These are phyloP conservation scores for Mechanitis mazaeus DNA, from an alignment of 2,888 invertebrate genomes.

Conservation along the genomic window DNA sequence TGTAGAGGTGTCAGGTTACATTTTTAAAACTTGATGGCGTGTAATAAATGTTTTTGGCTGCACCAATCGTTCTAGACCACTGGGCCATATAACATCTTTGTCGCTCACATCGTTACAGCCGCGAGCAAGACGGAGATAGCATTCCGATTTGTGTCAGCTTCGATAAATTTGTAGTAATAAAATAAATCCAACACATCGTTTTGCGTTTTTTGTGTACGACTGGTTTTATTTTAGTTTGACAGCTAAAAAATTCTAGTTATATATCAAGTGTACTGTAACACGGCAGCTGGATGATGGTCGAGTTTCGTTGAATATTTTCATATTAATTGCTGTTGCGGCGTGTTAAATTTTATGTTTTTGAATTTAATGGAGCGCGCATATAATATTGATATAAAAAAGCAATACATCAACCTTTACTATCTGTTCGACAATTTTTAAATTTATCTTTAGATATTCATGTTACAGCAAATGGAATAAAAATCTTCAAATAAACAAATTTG, in stretches of 20 bases:
- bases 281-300: neutral
- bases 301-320: neutral
- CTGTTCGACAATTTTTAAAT: no score
- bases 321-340: slow-evolving; percentile 1
- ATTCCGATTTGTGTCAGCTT: slow-evolving; percentile 51
- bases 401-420: no score
- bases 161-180: slow-evolving; percentile 34
- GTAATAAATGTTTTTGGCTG: slow-evolving; percentile 63
- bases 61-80: slow-evolving; percentile 25
- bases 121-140: slow-evolving; percentile 41
- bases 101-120: slow-evolving; percentile 25
- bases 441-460: no score
- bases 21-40: slow-evolving; percentile 66
- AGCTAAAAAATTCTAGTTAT: slow-evolving; percentile 7
- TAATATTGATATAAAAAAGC: neutral
- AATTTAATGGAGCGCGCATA: neutral
- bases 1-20: slow-evolving; percentile 67
- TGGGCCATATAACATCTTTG: slow-evolving; percentile 32
- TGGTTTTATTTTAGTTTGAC: slow-evolving; percentile 25
- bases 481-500: no score
- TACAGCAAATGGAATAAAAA: no score
- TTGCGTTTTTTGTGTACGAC: slow-evolving; percentile 39
- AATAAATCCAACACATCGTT: slow-evolving; percentile 31
- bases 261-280: neutral
- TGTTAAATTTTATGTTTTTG: neutral